Conservation (phyloP, 2,888 invertebrate genomes). For the Leptopterna dolabrata region DNA sequence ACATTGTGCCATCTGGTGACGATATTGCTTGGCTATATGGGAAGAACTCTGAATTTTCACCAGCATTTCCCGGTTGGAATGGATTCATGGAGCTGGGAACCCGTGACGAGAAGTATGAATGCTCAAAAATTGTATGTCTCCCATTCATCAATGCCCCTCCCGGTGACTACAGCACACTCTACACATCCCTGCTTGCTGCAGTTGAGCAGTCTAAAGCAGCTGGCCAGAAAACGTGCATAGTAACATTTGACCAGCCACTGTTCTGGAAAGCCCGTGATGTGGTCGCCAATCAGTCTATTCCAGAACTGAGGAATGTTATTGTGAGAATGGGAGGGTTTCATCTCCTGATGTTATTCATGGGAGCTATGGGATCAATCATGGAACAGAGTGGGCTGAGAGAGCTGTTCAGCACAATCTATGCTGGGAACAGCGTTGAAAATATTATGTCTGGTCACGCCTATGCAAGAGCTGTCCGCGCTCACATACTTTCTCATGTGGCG, state of each 20-base stretch:
- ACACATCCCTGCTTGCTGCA: conserved; percentile 63
- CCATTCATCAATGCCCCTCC: conserved; percentile 62
- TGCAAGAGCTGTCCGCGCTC: conserved; percentile 63
- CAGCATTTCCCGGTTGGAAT: conserved; percentile 63
- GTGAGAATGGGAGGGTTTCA: conserved; percentile 65
- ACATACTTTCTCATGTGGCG: conserved; percentile 63
- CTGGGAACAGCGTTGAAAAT: conserved; percentile 64
- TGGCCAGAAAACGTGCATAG: no score
- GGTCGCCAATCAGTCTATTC: conserved; percentile 56
- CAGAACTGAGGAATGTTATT: conserved; percentile 54
- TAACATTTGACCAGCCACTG: no score
- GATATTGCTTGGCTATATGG: no score
- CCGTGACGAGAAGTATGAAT: conserved; percentile 58
- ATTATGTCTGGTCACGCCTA: conserved; percentile 65
- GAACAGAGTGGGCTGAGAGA: conserved; percentile 66
- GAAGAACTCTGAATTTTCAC: conserved; percentile 13
- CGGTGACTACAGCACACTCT: conserved; percentile 64
- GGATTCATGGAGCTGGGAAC: conserved; percentile 64
- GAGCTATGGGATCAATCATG: conserved; percentile 66
- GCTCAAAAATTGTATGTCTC: conserved; percentile 62
- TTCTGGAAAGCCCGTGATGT: conserved; percentile 64
- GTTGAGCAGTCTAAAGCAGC: conserved; percentile 53
- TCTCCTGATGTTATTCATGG: conserved; percentile 66
- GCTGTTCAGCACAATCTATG: conserved; percentile 63
- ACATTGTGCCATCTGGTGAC: no score